Evolutionary conservation across 2,113 vertebrate species (phyloP).

Genomic region (Cyphomyrus plagiostoma): DNA sequence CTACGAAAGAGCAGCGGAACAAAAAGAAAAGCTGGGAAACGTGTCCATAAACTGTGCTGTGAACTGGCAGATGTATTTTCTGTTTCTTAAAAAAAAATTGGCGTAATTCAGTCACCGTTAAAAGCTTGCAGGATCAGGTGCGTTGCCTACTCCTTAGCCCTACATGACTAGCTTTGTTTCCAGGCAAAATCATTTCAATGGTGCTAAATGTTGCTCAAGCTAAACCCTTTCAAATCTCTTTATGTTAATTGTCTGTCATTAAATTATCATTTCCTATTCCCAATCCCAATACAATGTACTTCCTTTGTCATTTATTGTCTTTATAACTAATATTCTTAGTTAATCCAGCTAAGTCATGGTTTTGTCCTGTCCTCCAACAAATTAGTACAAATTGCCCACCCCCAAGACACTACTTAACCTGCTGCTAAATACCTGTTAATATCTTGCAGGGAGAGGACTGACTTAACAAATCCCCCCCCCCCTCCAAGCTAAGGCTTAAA

Average conservation of each 20-base stretch:
- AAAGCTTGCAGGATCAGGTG: not conserved
- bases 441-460: constrained; percentile 34
- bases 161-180: not conserved
- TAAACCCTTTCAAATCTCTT: constrained; percentile 6
- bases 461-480: constrained; percentile 25
- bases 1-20: not conserved
- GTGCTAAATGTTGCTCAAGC: not conserved
- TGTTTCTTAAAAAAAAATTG: not conserved
- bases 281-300: constrained; percentile 5
- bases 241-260: not conserved
- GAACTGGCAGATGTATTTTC: not conserved
- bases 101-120: not conserved
- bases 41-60: not conserved
- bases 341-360: constrained; percentile 29
- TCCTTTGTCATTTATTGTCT: constrained; percentile 34
- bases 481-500: constrained; percentile 30
- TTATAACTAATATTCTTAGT: constrained; percentile 28
- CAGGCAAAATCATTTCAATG: not conserved
- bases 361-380: constrained; percentile 38
- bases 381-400: constrained; percentile 43
- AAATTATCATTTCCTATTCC: not conserved
- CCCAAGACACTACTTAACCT: constrained; percentile 36
- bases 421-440: constrained; percentile 44
- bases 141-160: not conserved
- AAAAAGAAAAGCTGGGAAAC: not conserved